Base-by-base conservation (phyloP, 2,113 vertebrate genomes). In the Boleophthalmus pectinirostris region DNA sequence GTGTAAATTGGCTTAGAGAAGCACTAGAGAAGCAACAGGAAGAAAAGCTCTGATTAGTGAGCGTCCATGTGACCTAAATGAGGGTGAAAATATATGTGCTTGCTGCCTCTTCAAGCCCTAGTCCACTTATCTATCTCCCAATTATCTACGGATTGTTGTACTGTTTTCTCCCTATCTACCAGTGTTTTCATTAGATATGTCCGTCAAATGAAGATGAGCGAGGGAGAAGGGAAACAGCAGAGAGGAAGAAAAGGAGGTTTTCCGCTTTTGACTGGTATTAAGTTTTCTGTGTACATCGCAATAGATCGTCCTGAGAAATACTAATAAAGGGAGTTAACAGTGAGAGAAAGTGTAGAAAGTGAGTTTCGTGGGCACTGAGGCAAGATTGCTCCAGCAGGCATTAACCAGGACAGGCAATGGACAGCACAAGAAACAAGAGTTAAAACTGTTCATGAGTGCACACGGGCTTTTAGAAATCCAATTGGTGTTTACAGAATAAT, bases 81-180 rank as follows among this genome's bases (percentile, higher is more conserved):
- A 90, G 89, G 83, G 77, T 85, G 83, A 88, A 90, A 90, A 90
- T 76, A 77, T 74, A 79, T 82, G 63, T 75, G 80, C 82, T 74
- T 20, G 70, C 57, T 78, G 60, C 69, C 77, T 25, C 80, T 84
- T 82, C 71, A 66, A 80, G 78, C 80, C 29, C 77, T 84, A 68
- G 75, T 80, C 86, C 85, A 82, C 74, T 88, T 80, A 86, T 82
- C 69, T 81, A 60, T 82, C 80, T 61, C 72, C 90, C 91, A 92
- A 91, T 92, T 92, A 91, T 90, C 78, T 82, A 78, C n/a, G 81
- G 88, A 87, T 90, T 90, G 85, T 87, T 85, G 82, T 84, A 71
- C 75, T 83, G 86, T 90, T 86, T 87, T 71, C 81, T 72, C 45
- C 73, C 64, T 74, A 84, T 83, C 74, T 71, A 68, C 75, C 81